phyloP scores from a whole-genome alignment of 2,113 vertebrate genomes.

The Corvus cornix region DNA sequence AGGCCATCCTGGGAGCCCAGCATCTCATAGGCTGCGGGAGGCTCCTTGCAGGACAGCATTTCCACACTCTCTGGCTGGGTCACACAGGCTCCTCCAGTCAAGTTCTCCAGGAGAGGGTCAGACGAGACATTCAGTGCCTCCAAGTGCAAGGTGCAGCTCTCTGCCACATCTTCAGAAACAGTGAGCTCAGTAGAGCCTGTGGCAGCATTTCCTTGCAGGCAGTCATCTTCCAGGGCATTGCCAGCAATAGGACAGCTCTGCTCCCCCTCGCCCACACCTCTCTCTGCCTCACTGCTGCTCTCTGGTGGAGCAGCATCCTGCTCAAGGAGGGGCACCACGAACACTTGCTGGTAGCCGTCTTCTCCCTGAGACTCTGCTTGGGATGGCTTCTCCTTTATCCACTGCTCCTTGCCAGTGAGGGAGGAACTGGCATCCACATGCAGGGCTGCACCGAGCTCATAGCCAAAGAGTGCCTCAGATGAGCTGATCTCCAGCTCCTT shows the following conservation, averaged over 20 bases:
- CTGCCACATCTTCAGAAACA: background rate
- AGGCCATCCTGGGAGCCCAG: constrained; percentile 46
- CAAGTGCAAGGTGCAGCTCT: constrained; percentile 69
- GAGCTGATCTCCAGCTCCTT: constrained; percentile 81
- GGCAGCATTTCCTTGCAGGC: background rate
- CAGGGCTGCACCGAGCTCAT: background rate
- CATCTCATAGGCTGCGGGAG: background rate
- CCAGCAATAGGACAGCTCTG: background rate
- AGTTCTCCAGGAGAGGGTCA: constrained; percentile 52
- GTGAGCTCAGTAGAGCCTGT: background rate
- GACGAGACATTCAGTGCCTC: constrained; percentile 51
- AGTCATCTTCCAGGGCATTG: background rate
- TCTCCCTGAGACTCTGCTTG: background rate
- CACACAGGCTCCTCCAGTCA: background rate
- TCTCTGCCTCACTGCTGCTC: background rate
- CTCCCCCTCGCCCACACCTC: background rate
- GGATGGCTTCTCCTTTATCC: background rate
- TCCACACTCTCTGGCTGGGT: background rate
- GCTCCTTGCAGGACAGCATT: constrained; percentile 13
- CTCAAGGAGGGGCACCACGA: background rate
- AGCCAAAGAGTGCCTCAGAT: constrained; percentile 36
- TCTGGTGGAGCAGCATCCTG: accelerated
- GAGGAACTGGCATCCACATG: background rate
- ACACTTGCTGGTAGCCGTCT: background rate
- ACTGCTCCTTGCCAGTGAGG: background rate